Evolutionary conservation across 2,797 vertebrate species (phyloP).

Genomic region (Myiotriccus ornatus): DNA sequence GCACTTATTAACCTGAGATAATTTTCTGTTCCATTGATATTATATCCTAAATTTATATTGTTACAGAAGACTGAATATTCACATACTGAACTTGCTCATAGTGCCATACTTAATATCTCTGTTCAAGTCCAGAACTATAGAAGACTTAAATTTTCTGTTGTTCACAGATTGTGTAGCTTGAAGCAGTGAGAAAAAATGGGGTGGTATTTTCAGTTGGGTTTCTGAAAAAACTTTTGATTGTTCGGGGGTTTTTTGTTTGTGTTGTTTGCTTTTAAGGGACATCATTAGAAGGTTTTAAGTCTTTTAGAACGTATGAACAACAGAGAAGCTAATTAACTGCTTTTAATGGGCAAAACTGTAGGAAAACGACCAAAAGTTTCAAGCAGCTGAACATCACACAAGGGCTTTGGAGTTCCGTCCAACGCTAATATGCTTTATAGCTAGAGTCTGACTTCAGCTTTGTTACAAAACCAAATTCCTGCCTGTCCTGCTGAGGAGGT

Average conservation of each 20-base stretch:
- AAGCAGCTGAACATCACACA: not conserved
- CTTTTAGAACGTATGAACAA: not conserved
- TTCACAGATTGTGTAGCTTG: not conserved
- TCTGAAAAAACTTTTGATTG: too few relatives aligned
- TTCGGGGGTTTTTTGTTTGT: too few relatives aligned
- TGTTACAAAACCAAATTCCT: not conserved
- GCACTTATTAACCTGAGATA: not conserved
- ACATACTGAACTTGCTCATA: not conserved
- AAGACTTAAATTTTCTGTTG: not conserved
- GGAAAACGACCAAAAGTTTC: not conserved
- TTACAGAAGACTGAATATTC: not conserved
- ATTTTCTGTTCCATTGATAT: not conserved
- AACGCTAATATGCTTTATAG: not conserved
- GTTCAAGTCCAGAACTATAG: not conserved
- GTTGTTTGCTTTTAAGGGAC: not conserved
- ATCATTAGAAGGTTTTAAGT: not conserved
- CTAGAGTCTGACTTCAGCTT: not conserved
- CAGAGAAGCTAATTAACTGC: not conserved
- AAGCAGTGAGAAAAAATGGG: not conserved
- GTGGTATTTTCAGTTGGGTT: accelerated
- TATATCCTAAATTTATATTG: not conserved
- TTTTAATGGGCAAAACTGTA: not conserved
- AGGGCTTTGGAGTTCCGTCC: not conserved
- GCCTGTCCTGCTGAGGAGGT: not conserved
- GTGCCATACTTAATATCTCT: not conserved